Conservation (phyloP, 2,888 invertebrate genomes). For the Aricia artaxerxes region DNA sequence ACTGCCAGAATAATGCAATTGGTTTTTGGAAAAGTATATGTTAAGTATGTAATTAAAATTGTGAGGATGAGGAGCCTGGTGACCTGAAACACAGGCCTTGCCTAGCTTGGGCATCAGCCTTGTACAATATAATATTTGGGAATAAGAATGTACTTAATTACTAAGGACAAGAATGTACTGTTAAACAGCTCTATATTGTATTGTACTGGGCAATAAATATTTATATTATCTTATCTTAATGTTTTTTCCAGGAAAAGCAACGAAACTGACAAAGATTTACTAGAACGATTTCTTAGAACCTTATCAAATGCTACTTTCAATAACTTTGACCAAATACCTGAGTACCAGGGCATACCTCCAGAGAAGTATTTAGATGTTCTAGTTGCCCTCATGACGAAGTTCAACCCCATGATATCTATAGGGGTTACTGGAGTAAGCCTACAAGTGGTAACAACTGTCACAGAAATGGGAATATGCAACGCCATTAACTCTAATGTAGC, state of each 20-base stretch:
- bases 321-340: constrained; percentile 79
- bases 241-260: constrained; percentile 50
- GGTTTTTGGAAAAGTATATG: too few relatives aligned
- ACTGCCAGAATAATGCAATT: too few relatives aligned
- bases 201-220: too few relatives aligned
- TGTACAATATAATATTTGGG: too few relatives aligned
- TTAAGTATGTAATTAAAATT: too few relatives aligned
- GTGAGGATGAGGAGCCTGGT: too few relatives aligned
- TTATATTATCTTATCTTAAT: too few relatives aligned
- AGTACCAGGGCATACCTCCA: constrained; percentile 78
- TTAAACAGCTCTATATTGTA: too few relatives aligned
- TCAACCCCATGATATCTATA: constrained; percentile 76
- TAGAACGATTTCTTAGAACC: constrained; percentile 77
- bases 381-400: constrained; percentile 71
- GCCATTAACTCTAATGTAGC: constrained; percentile 84
- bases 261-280: constrained; percentile 70
- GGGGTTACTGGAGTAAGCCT: constrained; percentile 76
- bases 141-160: too few relatives aligned
- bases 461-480: constrained; percentile 86
- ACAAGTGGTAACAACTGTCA: constrained; percentile 80
- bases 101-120: too few relatives aligned
- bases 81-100: too few relatives aligned
- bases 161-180: too few relatives aligned
- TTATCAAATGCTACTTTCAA: constrained; percentile 81
- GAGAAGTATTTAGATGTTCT: constrained; percentile 80